phyloP scores from a whole-genome alignment of 2,888 invertebrate species.

The Tuberolachnus salignus region DNA sequence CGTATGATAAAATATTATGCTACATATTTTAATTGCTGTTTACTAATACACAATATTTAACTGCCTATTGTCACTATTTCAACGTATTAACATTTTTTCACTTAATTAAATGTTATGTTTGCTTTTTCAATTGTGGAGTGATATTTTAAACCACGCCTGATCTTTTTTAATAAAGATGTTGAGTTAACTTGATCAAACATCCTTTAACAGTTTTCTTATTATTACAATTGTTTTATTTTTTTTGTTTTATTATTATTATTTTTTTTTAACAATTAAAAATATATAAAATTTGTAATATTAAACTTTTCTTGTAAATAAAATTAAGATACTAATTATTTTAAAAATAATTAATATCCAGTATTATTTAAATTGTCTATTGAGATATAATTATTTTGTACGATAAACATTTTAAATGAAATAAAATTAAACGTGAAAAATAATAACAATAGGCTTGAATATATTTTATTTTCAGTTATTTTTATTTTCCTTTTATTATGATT shows the following conservation, averaged over 20 bases:
- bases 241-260: conserved; percentile 32
- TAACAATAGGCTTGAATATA: conserved; percentile 46
- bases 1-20: conserved; percentile 53
- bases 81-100: conserved; percentile 49
- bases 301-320: conserved; percentile 47
- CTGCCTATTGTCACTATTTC: conserved; percentile 52
- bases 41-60: conserved; percentile 48
- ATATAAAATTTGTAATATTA: conserved; percentile 44
- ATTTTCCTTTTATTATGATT: conserved; percentile 28
- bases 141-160: conserved; percentile 49
- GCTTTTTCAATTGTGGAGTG: conserved; percentile 35
- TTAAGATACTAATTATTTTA: conserved; percentile 26
- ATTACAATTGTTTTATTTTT: conserved; percentile 32
- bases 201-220: conserved; percentile 30
- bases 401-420: conserved; percentile 44
- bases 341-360: conserved; percentile 48
- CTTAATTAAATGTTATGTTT: conserved; percentile 33
- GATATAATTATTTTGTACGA: conserved; percentile 44
- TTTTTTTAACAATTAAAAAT: conserved; percentile 21
- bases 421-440: conserved; percentile 42
- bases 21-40: conserved; percentile 36
- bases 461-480: conserved; percentile 45
- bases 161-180: conserved; percentile 27
- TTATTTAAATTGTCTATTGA: conserved; percentile 48
- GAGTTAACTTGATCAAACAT: conserved; percentile 30